Evolutionary conservation across 2,113 vertebrate species (phyloP).

Genomic region (Lasiurus borealis): DNA sequence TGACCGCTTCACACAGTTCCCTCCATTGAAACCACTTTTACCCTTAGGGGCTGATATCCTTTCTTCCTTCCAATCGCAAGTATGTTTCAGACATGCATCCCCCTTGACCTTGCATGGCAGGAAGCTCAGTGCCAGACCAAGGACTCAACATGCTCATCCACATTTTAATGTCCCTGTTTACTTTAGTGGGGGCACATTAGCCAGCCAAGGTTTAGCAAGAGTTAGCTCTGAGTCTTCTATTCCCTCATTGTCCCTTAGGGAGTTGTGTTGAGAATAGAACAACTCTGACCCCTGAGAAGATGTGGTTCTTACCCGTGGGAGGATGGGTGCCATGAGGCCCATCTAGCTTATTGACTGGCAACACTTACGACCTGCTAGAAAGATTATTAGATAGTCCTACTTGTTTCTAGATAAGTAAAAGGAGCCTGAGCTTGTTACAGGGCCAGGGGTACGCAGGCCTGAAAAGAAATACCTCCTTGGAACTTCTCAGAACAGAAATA

Average conservation of each 20-base stretch:
- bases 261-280: background rate
- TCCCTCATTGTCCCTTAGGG: background rate
- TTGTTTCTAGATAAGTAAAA: background rate
- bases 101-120: background rate
- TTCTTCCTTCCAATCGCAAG: background rate
- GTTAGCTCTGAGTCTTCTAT: fast-evolving
- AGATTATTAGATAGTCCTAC: background rate
- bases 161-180: background rate
- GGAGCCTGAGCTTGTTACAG: background rate
- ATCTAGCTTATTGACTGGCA: background rate
- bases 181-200: background rate
- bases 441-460: background rate
- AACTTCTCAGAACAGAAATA: background rate
- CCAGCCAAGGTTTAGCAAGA: background rate
- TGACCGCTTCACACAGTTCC: background rate
- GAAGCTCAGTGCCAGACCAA: background rate
- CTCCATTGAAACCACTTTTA: background rate
- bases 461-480: background rate
- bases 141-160: background rate
- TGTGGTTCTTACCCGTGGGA: background rate
- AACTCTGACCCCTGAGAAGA: background rate
- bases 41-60: background rate
- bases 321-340: background rate
- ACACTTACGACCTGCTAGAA: background rate
- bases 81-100: background rate